Conservation (phyloP, 2,113 vertebrate species). For the Merops nubicus region DNA sequence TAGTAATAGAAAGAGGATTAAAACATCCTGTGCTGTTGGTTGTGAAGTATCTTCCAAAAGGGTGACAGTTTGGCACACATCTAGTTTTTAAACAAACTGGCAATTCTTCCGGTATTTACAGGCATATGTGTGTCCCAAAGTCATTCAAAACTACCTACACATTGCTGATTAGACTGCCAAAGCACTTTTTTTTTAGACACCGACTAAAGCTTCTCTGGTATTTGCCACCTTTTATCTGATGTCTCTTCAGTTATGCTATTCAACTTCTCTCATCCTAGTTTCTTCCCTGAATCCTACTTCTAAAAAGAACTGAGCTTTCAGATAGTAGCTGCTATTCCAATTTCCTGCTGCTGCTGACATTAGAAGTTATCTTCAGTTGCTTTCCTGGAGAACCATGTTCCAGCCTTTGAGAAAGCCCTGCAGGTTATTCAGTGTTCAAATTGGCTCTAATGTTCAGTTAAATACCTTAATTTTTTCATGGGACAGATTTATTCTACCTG, state of each 20-base stretch:
- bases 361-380: neutral
- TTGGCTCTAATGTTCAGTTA: neutral
- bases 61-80: neutral
- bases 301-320: neutral
- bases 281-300: neutral
- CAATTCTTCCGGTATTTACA: neutral
- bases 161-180: neutral
- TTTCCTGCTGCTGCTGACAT: neutral
- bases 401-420: neutral
- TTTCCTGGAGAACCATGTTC: neutral
- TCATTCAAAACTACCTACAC: neutral
- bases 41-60: neutral
- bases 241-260: no score
- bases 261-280: neutral
- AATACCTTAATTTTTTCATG: neutral
- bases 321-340: neutral
- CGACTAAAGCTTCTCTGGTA: neutral
- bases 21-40: neutral
- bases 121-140: neutral
- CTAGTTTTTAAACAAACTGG: neutral
- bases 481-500: neutral
- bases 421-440: neutral
- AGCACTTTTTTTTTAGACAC: neutral
- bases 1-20: neutral
- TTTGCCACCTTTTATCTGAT: neutral